Evolutionary conservation across 2,113 vertebrate species (phyloP).

Genomic region (Suricata suricatta): DNA sequence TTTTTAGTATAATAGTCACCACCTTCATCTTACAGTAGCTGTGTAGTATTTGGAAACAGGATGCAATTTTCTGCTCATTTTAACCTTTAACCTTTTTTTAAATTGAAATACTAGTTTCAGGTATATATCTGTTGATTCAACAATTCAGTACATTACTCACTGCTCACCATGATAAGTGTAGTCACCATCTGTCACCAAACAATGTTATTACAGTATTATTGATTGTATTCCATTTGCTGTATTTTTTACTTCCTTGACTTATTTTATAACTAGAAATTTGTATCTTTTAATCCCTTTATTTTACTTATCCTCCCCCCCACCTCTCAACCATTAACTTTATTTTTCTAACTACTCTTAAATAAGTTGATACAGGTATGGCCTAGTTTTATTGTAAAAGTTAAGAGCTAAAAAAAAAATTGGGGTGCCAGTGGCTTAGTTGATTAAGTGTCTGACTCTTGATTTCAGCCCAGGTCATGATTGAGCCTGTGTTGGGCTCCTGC

Average conservation of each 20-base stretch:
- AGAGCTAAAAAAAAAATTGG: too few species aligned
- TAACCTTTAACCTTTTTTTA: background rate
- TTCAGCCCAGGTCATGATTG: too few species aligned
- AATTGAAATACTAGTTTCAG: background rate
- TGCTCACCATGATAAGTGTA: background rate
- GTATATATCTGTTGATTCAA: background rate
- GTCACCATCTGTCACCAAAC: background rate
- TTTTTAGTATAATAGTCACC: background rate
- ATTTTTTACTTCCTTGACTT: background rate
- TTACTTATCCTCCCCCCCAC: background rate
- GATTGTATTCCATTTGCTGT: background rate
- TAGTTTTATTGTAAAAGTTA: background rate
- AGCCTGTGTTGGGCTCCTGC: too few species aligned
- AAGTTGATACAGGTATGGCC: background rate
- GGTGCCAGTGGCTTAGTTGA: too few species aligned
- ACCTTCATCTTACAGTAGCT: background rate
- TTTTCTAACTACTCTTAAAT: background rate
- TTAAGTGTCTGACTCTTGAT: too few species aligned
- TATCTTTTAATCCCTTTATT: background rate
- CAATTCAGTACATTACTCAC: background rate
- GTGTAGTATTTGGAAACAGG: background rate
- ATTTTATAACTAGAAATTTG: background rate
- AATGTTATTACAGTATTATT: background rate
- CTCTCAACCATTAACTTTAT: background rate
- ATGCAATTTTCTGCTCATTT: slow-evolving; percentile 21